A percentile compares a stretch with the other conserved stretches of the same genome.
These are phyloP conservation scores for Lateolabrax maculatus DNA, from an alignment of 2,797 vertebrate species.

Conservation along the genomic window DNA sequence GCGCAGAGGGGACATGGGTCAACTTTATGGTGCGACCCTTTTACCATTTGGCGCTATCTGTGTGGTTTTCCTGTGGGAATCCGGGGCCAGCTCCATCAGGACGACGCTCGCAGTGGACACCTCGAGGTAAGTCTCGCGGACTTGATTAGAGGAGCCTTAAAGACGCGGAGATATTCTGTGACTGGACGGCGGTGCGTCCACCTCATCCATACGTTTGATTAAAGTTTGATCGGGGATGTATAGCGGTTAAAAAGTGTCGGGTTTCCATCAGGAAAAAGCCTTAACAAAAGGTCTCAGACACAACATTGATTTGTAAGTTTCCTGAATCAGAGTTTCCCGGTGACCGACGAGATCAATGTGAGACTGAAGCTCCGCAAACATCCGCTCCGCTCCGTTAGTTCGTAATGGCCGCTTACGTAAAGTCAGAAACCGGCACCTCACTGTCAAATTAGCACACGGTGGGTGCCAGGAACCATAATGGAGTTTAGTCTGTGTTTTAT, in stretches of 20 bases:
- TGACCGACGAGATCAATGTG: not conserved
- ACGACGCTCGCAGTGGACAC: slow-evolving; percentile 75
- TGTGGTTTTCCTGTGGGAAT: slow-evolving; percentile 78
- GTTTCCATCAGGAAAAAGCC: not conserved
- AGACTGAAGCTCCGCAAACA: not conserved
- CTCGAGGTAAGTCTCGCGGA: slow-evolving; percentile 71
- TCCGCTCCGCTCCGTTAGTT: not conserved
- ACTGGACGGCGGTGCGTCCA: not conserved
- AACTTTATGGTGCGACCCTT: slow-evolving; percentile 76
- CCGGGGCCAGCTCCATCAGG: slow-evolving; percentile 78
- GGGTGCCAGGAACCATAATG: slow-evolving; percentile 27
- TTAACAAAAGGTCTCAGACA: not conserved
- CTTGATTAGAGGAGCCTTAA: not conserved
- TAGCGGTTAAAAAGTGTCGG: not conserved
- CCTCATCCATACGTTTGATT: not conserved
- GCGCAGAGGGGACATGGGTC: slow-evolving; percentile 81
- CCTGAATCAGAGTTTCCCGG: not conserved
- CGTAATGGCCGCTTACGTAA: slow-evolving; percentile 20
- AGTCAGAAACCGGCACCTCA: slow-evolving; percentile 12
- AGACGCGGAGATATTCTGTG: not conserved
- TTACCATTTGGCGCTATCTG: slow-evolving; percentile 78
- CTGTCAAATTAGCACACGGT: slow-evolving; percentile 20
- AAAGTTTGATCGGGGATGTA: not conserved
- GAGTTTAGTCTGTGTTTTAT: slow-evolving; percentile 39
- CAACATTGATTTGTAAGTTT: not conserved